Conservation (phyloP, 2,888 invertebrate genomes). For the Rambutsinella grinnellia region DNA sequence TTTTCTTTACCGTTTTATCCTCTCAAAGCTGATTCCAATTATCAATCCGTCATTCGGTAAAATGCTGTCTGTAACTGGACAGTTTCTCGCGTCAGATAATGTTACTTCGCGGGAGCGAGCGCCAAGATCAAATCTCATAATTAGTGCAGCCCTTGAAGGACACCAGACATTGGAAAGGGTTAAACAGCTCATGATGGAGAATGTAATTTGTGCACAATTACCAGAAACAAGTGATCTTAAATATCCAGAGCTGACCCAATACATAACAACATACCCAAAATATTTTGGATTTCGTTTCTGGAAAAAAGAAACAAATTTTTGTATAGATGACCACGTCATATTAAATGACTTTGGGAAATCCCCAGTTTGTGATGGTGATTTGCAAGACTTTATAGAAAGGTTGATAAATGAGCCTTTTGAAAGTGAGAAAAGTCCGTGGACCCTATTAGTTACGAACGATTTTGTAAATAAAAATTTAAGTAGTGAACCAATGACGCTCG, state of each 20-base stretch:
- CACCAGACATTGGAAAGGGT: not conserved
- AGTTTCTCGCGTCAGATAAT: not conserved
- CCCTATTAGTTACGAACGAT: not conserved
- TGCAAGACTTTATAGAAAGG: not conserved
- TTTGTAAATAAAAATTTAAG: not conserved
- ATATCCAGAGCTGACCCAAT: slow-evolving; percentile 17
- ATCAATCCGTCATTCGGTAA: not conserved
- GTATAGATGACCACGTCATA: not conserved
- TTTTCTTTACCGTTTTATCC: too few relatives aligned
- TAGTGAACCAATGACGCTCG: not conserved
- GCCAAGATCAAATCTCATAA: not conserved
- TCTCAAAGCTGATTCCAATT: too few relatives aligned
- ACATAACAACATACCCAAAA: not conserved
- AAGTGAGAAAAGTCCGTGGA: not conserved
- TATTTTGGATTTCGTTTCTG: slow-evolving; percentile 26
- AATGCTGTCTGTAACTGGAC: not conserved
- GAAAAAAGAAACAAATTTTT: not conserved
- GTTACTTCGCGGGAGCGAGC: not conserved
- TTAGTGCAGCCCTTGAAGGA: not conserved
- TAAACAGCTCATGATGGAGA: not conserved
- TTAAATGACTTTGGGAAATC: not conserved
- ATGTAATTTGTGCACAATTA: not conserved
- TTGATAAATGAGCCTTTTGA: not conserved
- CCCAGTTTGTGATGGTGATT: not conserved
- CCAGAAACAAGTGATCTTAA: not conserved